These are phyloP conservation scores for zebrafish (Danio rerio) DNA, from an alignment of 2,113 vertebrate genomes.

Conservation along the genomic window GRCz12tu NC_133183.1:8712501-8713000, in stretches of 20 bases:
- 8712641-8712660: conserved; percentile 98
- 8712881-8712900: conserved; percentile 97
- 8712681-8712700: conserved; percentile 99
- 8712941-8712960: conserved; percentile 93
- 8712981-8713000: not conserved
- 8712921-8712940: conserved; percentile 91
- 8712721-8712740: conserved; percentile 99
- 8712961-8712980: conserved; percentile 57
- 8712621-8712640: conserved; percentile 73
- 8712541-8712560: no score
- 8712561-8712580: not conserved
- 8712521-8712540: no score
- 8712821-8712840: conserved; percentile 82
- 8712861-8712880: conserved; percentile 93
- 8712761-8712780: conserved; percentile 59
- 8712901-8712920: conserved; percentile 95
- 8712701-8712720: conserved; percentile 98
- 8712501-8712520: no score
- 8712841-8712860: conserved; percentile 88
- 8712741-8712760: conserved; percentile 78
- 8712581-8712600: not conserved
- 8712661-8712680: conserved; percentile 99
- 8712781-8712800: no score
- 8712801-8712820: not conserved
- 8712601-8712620: not conserved